These are phyloP conservation scores for Synergus japonicus DNA, from an alignment of 2,888 invertebrate species.

Conservation along the genomic window DNA sequence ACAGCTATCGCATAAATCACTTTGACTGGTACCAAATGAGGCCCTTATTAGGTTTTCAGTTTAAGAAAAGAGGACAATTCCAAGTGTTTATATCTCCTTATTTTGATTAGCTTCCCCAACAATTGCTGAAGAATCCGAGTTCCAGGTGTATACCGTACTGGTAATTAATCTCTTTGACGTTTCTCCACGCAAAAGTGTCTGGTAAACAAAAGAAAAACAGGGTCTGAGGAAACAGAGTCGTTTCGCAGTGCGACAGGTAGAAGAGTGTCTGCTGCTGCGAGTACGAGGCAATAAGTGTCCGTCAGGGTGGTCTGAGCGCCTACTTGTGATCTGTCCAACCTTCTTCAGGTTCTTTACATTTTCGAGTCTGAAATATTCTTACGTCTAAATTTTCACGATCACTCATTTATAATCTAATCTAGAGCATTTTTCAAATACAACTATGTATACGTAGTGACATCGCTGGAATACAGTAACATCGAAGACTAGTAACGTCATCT, in stretches of 20 bases:
- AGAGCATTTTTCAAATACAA: neutral
- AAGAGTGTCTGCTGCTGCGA: conserved; percentile 52
- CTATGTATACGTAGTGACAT: too few species aligned
- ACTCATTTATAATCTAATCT: neutral
- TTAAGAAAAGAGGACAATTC: too few species aligned
- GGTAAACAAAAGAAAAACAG: conserved; percentile 35
- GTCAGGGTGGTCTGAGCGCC: conserved; percentile 52
- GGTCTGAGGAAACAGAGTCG: conserved; percentile 43
- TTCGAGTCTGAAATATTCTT: neutral
- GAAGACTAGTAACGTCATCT: too few species aligned
- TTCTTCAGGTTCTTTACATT: conserved; percentile 51
- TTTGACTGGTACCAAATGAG: too few species aligned
- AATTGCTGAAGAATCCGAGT: neutral
- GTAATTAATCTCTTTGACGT: conserved; percentile 28
- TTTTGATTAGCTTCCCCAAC: too few species aligned
- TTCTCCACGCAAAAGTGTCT: neutral
- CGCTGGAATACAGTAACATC: too few species aligned
- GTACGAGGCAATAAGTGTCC: conserved; percentile 54
- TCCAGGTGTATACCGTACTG: conserved; percentile 11
- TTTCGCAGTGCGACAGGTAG: conserved; percentile 59
- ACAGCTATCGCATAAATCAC: neutral
- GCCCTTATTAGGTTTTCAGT: too few species aligned
- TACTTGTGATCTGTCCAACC: conserved; percentile 51
- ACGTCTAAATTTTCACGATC: neutral
- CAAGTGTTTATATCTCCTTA: too few species aligned